These are phyloP conservation scores for Lamproptera curius DNA, from an alignment of 2,888 invertebrate genomes.

Conservation along the genomic window DNA sequence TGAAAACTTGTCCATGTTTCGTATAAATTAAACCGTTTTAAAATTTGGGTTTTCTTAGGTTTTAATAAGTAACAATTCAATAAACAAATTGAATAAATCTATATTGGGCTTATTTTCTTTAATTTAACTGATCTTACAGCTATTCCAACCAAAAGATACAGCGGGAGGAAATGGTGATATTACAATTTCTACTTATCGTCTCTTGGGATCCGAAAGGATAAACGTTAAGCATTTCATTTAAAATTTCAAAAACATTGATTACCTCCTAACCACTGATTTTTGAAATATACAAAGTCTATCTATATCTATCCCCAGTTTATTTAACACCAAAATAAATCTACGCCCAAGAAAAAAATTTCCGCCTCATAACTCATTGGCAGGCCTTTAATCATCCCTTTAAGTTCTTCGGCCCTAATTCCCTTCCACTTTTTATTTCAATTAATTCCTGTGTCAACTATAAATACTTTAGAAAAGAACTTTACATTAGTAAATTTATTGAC, in stretches of 20 bases:
- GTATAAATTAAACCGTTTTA: too few relatives aligned
- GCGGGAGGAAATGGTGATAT: slow-evolving; percentile 56
- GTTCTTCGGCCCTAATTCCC: slow-evolving; percentile 36
- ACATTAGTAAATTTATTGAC: slow-evolving; percentile 54
- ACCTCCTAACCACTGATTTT: too few relatives aligned
- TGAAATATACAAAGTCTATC: too few relatives aligned
- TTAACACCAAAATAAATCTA: background rate
- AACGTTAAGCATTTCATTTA: too few relatives aligned
- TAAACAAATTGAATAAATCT: too few relatives aligned
- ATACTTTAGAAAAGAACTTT: slow-evolving; percentile 57
- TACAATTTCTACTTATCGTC: slow-evolving; percentile 57
- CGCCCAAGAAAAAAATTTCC: slow-evolving; percentile 41
- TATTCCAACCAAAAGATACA: slow-evolving; percentile 45
- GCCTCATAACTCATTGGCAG: slow-evolving; percentile 58
- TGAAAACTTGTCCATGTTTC: too few relatives aligned
- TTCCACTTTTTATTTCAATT: slow-evolving; percentile 34
- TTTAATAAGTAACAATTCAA: too few relatives aligned
- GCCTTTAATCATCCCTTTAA: slow-evolving; percentile 50
- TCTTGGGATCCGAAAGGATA: slow-evolving; percentile 44
- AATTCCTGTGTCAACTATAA: slow-evolving; percentile 50
- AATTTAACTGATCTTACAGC: slow-evolving; percentile 35
- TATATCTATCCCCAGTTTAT: too few relatives aligned
- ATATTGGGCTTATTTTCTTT: too few relatives aligned
- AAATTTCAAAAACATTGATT: too few relatives aligned
- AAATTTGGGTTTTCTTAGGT: too few relatives aligned